phyloP scores from a whole-genome alignment of 2,888 invertebrate genomes.

The Maniola hyperantus region DNA sequence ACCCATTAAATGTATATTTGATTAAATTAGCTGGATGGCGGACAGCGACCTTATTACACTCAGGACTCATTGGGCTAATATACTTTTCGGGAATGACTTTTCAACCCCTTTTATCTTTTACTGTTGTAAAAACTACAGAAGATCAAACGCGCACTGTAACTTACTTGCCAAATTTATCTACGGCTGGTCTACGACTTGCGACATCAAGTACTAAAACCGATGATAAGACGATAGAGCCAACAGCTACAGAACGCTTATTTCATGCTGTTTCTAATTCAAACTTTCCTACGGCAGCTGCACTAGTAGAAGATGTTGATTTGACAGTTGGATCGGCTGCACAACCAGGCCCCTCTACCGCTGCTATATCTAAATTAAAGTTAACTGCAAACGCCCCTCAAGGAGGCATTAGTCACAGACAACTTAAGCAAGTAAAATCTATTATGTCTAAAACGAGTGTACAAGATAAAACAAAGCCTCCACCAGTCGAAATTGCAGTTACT shows the following conservation, averaged over 20 bases:
- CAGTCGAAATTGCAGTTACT: slow-evolving; percentile 50
- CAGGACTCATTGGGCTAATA: slow-evolving; percentile 61
- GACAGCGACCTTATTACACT: slow-evolving; percentile 60
- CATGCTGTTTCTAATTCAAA: slow-evolving; percentile 56
- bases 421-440: slow-evolving; percentile 67
- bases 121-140: slow-evolving; percentile 58
- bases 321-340: slow-evolving; percentile 41
- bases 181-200: slow-evolving; percentile 46
- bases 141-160: slow-evolving; percentile 68
- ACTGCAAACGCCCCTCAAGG: slow-evolving; percentile 58
- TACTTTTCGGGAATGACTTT: slow-evolving; percentile 68
- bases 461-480: slow-evolving; percentile 46
- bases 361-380: slow-evolving; percentile 58
- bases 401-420: slow-evolving; percentile 59
- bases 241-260: slow-evolving; percentile 55
- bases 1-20: slow-evolving; percentile 60
- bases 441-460: slow-evolving; percentile 57
- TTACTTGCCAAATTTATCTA: slow-evolving; percentile 66
- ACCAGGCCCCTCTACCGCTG: slow-evolving; percentile 58
- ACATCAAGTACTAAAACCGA: slow-evolving; percentile 47
- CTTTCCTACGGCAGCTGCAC: slow-evolving; percentile 66
- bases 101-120: slow-evolving; percentile 65
- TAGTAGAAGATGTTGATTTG: slow-evolving; percentile 58
- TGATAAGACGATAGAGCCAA: slow-evolving; percentile 43
- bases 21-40: slow-evolving; percentile 67